Evolutionary conservation across 2,888 invertebrate species (phyloP).

Genomic region (Heliothis peltigera): DNA sequence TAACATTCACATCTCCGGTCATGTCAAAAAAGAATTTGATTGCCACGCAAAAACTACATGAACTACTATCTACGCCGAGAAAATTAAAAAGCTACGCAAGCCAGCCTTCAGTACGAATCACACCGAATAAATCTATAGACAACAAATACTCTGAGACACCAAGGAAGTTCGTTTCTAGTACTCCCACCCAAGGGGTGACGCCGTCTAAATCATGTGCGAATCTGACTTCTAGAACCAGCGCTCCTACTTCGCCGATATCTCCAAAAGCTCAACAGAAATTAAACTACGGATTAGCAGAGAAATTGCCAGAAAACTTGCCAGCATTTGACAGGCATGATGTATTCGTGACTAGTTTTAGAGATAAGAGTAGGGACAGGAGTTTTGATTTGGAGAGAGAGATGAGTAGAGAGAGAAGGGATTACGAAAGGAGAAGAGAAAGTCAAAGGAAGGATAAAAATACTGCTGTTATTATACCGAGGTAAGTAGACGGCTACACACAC

Average conservation of each 20-base stretch:
- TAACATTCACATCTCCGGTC: constrained; percentile 81
- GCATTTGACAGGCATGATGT: constrained; percentile 81
- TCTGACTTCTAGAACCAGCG: constrained; percentile 69
- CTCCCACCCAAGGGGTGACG: constrained; percentile 82
- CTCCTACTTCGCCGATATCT: constrained; percentile 80
- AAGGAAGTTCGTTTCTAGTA: constrained; percentile 78
- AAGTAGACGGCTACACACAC: too few species aligned
- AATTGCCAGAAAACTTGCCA: constrained; percentile 11
- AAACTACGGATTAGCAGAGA: constrained; percentile 83
- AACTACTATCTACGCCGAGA: constrained; percentile 93
- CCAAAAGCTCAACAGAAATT: constrained; percentile 90
- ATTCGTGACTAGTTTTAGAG: constrained; percentile 83
- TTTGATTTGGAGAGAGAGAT: constrained; percentile 73
- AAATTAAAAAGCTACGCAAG: constrained; percentile 89
- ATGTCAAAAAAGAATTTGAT: constrained; percentile 91
- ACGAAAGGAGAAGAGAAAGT: constrained; percentile 69
- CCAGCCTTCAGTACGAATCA: constrained; percentile 87
- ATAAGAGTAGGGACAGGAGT: constrained; percentile 76
- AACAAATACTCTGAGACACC: constrained; percentile 46
- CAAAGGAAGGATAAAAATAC: constrained; percentile 81
- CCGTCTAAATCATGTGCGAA: constrained; percentile 88
- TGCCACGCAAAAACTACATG: constrained; percentile 94
- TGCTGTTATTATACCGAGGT: constrained; percentile 88
- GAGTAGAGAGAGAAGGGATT: constrained; percentile 79
- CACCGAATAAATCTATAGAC: constrained; percentile 74